phyloP scores from a whole-genome alignment of 2,888 invertebrate genomes.

The Tetragonula carbonaria region DNA sequence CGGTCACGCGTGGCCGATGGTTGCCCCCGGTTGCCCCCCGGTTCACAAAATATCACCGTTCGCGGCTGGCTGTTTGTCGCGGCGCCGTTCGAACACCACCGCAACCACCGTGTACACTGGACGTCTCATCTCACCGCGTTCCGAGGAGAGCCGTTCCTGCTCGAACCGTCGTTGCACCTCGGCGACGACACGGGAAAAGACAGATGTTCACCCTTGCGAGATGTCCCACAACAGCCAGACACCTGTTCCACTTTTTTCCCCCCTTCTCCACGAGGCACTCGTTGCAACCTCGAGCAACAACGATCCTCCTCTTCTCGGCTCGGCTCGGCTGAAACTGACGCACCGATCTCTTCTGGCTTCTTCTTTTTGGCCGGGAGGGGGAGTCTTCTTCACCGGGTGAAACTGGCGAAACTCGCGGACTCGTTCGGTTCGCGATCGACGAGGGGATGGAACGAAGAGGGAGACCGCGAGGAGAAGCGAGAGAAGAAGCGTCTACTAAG shows the following conservation, averaged over 20 bases:
- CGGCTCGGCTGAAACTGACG: background rate
- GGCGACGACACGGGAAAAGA: too few relatives aligned
- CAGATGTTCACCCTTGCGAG: background rate
- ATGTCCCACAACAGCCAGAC: background rate
- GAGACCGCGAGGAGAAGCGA: background rate
- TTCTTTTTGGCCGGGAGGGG: too few relatives aligned
- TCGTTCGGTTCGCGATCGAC: too few relatives aligned
- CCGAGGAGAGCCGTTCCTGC: background rate
- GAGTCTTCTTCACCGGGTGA: too few relatives aligned
- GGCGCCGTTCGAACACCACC: slow-evolving; percentile 26
- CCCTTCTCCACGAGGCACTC: background rate
- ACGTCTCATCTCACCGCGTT: slow-evolving; percentile 46
- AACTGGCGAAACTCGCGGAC: too few relatives aligned
- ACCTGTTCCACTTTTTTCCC: background rate
- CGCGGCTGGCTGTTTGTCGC: background rate
- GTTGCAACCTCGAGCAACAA: background rate
- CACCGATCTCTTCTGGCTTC: too few relatives aligned
- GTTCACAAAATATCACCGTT: slow-evolving; percentile 28
- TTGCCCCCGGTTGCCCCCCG: background rate
- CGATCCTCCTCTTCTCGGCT: background rate
- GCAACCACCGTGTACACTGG: slow-evolving; percentile 33
- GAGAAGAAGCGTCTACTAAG: slow-evolving; percentile 5
- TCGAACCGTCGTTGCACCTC: background rate
- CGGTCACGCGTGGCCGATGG: slow-evolving; percentile 8
- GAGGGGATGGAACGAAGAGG: background rate